Evolutionary conservation across 1,140 invertebrate genomes (phyloP).

Genomic region (Condylostylus longicornis): DNA sequence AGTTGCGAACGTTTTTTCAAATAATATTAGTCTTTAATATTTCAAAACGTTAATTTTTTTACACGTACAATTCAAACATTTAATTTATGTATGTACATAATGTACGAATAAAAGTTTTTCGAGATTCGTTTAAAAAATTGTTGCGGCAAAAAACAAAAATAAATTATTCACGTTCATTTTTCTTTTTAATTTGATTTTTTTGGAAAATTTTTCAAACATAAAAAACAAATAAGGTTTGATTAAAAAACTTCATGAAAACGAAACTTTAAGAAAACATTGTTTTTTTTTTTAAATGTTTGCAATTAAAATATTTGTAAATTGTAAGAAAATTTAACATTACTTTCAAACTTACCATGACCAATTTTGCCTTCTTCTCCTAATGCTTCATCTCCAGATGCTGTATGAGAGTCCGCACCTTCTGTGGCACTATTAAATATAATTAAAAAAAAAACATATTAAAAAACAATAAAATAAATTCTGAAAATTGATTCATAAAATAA

Average conservation of each 20-base stretch:
- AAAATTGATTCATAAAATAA: background rate
- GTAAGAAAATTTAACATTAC: constrained; percentile 29
- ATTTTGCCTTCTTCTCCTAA: constrained; percentile 64
- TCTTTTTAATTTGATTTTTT: constrained; percentile 3
- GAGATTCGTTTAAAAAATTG: too few species aligned
- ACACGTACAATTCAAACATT: too few species aligned
- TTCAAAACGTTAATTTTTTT: too few species aligned
- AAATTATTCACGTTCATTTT: constrained; percentile 1
- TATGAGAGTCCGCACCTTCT: constrained; percentile 68
- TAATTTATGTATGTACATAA: too few species aligned
- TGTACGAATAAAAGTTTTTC: too few species aligned
- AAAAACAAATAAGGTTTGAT: background rate
- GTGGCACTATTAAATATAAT: constrained; percentile 51
- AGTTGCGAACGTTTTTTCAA: too few species aligned
- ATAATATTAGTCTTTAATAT: too few species aligned
- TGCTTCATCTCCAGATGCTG: constrained; percentile 53
- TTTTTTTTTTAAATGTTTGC: constrained; percentile 4
- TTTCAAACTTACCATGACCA: constrained; percentile 52
- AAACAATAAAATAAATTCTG: background rate
- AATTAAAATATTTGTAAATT: too few species aligned
- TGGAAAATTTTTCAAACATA: background rate
- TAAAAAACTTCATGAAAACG: too few species aligned
- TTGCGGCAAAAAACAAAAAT: background rate
- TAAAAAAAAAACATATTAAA: too few species aligned
- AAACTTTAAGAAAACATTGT: too few species aligned